Percentiles rank a stretch among this genome's conserved stretches.
phyloP scores from a whole-genome alignment of 2,113 vertebrate genomes.

The Arvicanthis niloticus region DNA sequence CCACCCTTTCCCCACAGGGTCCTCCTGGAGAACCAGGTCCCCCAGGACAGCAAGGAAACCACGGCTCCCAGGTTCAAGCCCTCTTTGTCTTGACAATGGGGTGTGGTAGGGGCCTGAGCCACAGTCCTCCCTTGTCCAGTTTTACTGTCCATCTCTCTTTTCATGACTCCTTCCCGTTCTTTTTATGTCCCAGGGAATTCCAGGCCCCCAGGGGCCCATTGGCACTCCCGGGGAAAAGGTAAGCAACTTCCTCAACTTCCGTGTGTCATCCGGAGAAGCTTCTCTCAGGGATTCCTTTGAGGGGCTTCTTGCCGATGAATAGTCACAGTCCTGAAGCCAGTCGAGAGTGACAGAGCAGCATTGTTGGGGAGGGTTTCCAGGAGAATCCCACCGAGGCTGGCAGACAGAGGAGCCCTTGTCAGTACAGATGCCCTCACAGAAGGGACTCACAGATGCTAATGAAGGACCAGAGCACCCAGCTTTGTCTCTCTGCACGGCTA shows the following conservation, averaged over 20 bases:
- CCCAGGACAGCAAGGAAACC: slow-evolving; percentile 94
- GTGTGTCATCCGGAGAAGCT: background rate
- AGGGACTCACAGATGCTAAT: background rate
- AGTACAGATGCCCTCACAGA: background rate
- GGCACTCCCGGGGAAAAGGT: slow-evolving; percentile 96
- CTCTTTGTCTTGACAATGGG: background rate
- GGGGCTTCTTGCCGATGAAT: background rate
- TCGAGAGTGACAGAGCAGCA: background rate
- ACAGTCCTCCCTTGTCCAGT: background rate
- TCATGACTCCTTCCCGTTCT: background rate
- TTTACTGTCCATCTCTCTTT: background rate
- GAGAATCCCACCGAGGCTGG: background rate
- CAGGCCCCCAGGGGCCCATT: slow-evolving; percentile 93
- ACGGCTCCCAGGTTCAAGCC: slow-evolving; percentile 91
- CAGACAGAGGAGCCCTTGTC: background rate
- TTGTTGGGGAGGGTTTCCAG: background rate
- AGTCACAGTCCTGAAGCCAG: background rate
- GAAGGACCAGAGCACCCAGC: no score
- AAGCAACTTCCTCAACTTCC: slow-evolving; percentile 62
- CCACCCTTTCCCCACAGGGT: slow-evolving; percentile 86
- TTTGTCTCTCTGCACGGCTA: background rate
- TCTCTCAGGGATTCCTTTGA: background rate
- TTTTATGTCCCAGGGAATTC: slow-evolving; percentile 89
- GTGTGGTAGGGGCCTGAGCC: rapidly evolving
- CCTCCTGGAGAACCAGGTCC: slow-evolving; percentile 92